Evolutionary conservation across 2,797 vertebrate genomes (phyloP).

Genomic region (Sebastes nivosus): DNA sequence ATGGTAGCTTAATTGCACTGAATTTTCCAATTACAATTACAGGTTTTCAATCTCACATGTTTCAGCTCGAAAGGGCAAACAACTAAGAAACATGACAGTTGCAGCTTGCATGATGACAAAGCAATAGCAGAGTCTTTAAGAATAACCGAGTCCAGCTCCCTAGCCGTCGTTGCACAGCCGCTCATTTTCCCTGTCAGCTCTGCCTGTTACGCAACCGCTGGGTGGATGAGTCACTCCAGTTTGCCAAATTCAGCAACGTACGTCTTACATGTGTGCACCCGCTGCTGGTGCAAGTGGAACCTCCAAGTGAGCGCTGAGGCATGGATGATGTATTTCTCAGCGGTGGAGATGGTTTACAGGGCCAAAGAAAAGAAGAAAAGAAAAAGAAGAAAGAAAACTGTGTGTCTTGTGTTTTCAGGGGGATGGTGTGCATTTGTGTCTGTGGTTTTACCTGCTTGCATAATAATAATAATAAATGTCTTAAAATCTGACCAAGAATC

Average conservation of each 20-base stretch:
- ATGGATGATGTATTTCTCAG: slow-evolving; percentile 60
- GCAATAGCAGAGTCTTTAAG: slow-evolving; percentile 13
- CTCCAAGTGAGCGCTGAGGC: slow-evolving; percentile 59
- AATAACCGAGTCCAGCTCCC: slow-evolving; percentile 18
- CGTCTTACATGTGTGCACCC: slow-evolving; percentile 45
- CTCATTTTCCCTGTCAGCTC: slow-evolving; percentile 52
- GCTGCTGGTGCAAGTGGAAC: slow-evolving; percentile 57
- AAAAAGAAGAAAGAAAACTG: background rate
- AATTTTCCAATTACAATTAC: too few species aligned
- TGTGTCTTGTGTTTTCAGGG: slow-evolving; percentile 11
- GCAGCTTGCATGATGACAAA: slow-evolving; percentile 27
- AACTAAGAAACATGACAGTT: background rate
- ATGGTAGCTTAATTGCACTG: too few species aligned
- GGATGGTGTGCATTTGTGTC: slow-evolving; percentile 4
- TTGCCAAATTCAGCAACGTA: slow-evolving; percentile 61
- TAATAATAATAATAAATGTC: background rate
- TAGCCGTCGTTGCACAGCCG: slow-evolving; percentile 36
- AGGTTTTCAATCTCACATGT: background rate
- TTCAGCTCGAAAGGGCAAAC: background rate
- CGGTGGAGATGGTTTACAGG: slow-evolving; percentile 48
- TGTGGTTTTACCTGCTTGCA: slow-evolving; percentile 9
- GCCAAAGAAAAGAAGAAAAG: slow-evolving; percentile 5
- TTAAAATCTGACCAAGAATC: background rate
- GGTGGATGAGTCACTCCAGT: slow-evolving; percentile 79
- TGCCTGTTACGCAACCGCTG: slow-evolving; percentile 70